Evolutionary conservation across 2,888 invertebrate genomes (phyloP).

Genomic region (Tyria jacobaeae): DNA sequence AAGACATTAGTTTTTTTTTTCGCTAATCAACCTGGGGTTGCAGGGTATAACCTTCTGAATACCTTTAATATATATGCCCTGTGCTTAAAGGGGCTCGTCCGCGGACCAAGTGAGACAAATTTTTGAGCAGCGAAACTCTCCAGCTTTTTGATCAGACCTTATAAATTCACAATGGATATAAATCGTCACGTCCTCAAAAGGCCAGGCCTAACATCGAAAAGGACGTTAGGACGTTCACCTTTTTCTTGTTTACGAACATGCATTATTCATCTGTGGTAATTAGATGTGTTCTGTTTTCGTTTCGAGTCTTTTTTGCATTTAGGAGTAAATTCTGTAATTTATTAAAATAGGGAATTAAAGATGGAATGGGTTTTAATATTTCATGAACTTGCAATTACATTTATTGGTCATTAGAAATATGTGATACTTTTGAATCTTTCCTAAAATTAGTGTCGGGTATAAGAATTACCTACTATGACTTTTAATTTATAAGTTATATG

Average conservation of each 20-base stretch:
- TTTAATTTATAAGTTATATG: too few relatives aligned
- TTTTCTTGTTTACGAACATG: constrained; percentile 26
- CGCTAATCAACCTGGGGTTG: background rate
- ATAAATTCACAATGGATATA: constrained; percentile 49
- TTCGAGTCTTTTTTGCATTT: background rate
- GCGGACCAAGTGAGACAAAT: constrained; percentile 37
- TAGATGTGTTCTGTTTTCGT: background rate
- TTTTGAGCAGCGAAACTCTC: constrained; percentile 46
- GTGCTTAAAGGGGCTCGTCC: background rate
- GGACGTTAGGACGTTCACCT: constrained; percentile 49
- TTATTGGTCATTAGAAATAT: background rate
- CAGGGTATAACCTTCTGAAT: background rate
- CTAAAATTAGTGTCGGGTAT: background rate
- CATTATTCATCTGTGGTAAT: constrained; percentile 19
- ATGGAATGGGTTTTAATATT: background rate
- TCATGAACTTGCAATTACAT: background rate
- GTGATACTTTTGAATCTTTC: background rate
- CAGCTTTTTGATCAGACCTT: constrained; percentile 35
- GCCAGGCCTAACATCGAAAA: constrained; percentile 39
- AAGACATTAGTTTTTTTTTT: too few relatives aligned
- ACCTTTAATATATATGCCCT: background rate
- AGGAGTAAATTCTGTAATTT: constrained; percentile 6
- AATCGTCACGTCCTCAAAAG: constrained; percentile 27
- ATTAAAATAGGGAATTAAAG: constrained; percentile 3
- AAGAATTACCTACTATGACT: too few relatives aligned